A percentile compares a stretch with the other conserved stretches of the same genome.
phyloP scores from a whole-genome alignment of 2,113 vertebrate genomes.

The Lagopus muta region DNA sequence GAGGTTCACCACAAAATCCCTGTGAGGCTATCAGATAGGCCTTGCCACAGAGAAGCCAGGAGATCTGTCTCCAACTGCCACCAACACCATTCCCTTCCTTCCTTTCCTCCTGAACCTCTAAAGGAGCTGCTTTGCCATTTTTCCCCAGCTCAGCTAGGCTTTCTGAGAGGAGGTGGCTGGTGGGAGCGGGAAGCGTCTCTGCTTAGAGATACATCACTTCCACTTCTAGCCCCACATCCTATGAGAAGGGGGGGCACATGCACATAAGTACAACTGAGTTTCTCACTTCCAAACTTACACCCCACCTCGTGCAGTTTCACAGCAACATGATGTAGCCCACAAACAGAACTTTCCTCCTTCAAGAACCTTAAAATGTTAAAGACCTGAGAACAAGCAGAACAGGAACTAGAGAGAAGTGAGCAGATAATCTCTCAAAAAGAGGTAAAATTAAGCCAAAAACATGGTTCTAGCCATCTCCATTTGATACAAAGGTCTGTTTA shows the following conservation, averaged over 20 bases:
- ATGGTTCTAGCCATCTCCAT: not conserved
- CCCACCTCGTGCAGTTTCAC: not conserved
- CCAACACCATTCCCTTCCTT: not conserved
- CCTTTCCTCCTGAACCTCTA: not conserved
- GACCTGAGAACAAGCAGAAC: not conserved
- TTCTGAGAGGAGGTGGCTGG: not conserved
- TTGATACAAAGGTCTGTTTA: constrained; percentile 71
- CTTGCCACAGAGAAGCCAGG: not conserved
- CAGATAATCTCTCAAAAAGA: not conserved
- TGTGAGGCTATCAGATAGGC: not conserved
- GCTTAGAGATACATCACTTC: not conserved
- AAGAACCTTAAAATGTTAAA: not conserved
- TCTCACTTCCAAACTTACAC: not conserved
- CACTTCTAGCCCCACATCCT: not conserved
- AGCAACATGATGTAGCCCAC: not conserved
- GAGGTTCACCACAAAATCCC: not conserved
- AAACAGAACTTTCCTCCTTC: not conserved
- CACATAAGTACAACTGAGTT: not conserved
- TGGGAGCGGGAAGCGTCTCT: not conserved
- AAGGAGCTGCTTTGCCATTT: not conserved
- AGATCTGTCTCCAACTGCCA: not conserved
- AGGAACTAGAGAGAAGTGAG: not conserved
- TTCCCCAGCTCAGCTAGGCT: not conserved
- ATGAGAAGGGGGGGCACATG: not conserved
- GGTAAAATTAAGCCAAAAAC: not conserved